These are phyloP conservation scores for Oncorhynchus nerka DNA, from an alignment of 2,113 vertebrate genomes.

Conservation along the genomic window DNA sequence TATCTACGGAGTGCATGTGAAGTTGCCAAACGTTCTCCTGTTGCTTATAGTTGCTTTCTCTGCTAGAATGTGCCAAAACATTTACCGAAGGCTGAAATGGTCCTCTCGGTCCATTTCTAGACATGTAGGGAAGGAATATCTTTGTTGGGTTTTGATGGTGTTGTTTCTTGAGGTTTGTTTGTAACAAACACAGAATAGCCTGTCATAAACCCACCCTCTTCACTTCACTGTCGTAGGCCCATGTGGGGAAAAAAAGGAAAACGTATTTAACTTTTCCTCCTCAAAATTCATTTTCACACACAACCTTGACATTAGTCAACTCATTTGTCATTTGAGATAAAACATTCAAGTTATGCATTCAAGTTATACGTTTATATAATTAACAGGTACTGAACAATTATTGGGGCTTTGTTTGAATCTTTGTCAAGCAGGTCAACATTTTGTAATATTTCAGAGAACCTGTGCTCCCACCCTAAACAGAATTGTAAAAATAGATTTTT, in stretches of 20 bases:
- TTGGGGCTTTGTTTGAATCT: slow-evolving; percentile 10
- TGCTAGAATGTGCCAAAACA: slow-evolving; percentile 23
- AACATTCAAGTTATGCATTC: neutral
- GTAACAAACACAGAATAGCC: neutral
- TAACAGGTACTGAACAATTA: slow-evolving; percentile 1
- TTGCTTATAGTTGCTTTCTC: slow-evolving; percentile 3
- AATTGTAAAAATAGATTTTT: neutral
- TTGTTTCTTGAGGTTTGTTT: neutral
- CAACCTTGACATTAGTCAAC: neutral
- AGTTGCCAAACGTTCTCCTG: slow-evolving; percentile 22
- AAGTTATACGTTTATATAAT: neutral
- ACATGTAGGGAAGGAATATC: neutral
- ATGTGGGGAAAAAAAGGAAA: neutral
- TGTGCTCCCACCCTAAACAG: neutral
- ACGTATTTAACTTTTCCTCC: slow-evolving; percentile 7
- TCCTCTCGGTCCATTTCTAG: neutral
- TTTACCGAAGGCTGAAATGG: neutral
- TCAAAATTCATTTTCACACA: slow-evolving; percentile 4
- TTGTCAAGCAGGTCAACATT: slow-evolving; percentile 28
- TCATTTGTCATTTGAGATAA: neutral
- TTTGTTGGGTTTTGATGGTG: neutral
- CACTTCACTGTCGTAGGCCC: neutral
- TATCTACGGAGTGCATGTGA: slow-evolving; percentile 13
- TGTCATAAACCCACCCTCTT: neutral
- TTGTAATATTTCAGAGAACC: slow-evolving; percentile 1